phyloP scores from a whole-genome alignment of 2,797 vertebrate genomes.

The Calcarius lapponicus region DNA sequence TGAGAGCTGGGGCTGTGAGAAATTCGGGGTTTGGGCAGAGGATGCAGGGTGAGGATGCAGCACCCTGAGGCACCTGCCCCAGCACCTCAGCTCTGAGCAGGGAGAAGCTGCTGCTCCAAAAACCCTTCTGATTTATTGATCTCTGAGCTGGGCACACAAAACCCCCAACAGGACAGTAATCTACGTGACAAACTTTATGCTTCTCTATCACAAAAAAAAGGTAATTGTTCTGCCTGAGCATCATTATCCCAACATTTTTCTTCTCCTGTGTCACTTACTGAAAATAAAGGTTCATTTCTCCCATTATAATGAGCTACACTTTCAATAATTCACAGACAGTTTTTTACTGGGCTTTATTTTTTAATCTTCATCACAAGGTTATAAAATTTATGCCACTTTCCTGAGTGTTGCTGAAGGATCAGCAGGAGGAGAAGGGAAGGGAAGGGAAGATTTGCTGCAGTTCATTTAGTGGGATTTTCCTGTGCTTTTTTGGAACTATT shows the following conservation, averaged over 20 bases:
- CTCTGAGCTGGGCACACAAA: not conserved
- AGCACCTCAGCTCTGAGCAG: not conserved
- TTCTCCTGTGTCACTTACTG: constrained; percentile 36
- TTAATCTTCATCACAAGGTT: not conserved
- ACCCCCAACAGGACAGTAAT: not conserved
- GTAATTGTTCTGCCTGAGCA: constrained; percentile 58
- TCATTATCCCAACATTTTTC: constrained; percentile 48
- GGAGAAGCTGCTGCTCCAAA: not conserved
- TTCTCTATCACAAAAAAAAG: constrained; percentile 30
- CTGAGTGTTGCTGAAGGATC: not conserved
- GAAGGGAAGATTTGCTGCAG: not conserved
- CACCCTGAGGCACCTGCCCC: accelerated
- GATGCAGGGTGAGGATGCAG: not conserved
- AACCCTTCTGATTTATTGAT: not conserved
- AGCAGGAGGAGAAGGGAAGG: not conserved
- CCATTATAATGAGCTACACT: constrained; percentile 54
- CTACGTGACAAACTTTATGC: constrained; percentile 30
- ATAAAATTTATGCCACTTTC: not conserved
- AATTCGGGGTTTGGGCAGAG: not conserved
- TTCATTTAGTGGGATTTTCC: not conserved
- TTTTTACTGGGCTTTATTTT: constrained; percentile 24
- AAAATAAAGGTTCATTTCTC: constrained; percentile 59
- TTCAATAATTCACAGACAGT: constrained; percentile 60
- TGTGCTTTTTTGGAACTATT: not conserved
- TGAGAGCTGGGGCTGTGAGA: no score